Conservation (phyloP, 2,888 invertebrate species). For the Apodemia duryi region DNA sequence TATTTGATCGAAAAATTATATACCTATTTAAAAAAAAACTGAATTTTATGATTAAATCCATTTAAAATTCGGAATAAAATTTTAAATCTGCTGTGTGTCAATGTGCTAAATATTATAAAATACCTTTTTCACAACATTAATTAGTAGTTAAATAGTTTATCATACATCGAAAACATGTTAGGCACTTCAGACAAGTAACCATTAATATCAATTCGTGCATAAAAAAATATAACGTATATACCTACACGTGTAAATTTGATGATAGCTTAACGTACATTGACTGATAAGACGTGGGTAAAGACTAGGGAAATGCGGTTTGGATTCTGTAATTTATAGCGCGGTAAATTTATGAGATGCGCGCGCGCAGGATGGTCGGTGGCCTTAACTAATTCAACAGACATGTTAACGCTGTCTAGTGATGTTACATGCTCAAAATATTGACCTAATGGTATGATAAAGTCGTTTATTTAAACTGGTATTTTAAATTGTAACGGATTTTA, state of each 20-base stretch:
- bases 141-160: no score
- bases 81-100: no score
- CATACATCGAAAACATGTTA: no score
- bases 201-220: no score
- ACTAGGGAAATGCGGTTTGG: slow-evolving; percentile 16
- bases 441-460: not conserved
- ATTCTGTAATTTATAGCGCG: slow-evolving; percentile 18
- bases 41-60: no score
- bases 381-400: slow-evolving; percentile 13
- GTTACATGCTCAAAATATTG: not conserved
- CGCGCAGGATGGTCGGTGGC: slow-evolving; percentile 16
- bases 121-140: no score
- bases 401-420: slow-evolving; percentile 11
- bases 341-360: slow-evolving; percentile 17
- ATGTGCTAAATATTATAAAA: no score
- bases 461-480: not conserved
- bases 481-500: not conserved
- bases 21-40: no score
- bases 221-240: not conserved
- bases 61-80: no score
- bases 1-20: no score
- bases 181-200: no score
- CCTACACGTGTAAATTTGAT: not conserved
- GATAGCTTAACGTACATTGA: slow-evolving; percentile 2
- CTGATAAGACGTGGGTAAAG: slow-evolving; percentile 3